These are phyloP conservation scores for Platyscapa corneri DNA, from an alignment of 1,140 invertebrate genomes.

Conservation along the genomic window DNA sequence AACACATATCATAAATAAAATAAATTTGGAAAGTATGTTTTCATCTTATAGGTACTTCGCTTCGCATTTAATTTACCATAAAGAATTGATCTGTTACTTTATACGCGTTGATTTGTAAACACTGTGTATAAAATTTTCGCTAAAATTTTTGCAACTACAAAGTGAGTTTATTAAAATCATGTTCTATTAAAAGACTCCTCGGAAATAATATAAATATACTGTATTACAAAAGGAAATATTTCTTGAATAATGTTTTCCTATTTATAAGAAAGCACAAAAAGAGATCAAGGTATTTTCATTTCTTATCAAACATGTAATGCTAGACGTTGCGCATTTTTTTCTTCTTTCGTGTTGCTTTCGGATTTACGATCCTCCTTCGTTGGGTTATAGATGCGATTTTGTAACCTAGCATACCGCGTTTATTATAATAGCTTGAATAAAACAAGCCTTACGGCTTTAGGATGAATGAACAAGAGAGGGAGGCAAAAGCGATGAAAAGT, in stretches of 20 bases:
- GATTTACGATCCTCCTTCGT: background rate
- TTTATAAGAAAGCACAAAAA: background rate
- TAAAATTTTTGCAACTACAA: no score
- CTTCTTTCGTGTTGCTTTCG: background rate
- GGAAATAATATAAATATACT: no score
- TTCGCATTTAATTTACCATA: no score
- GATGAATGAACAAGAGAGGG: background rate
- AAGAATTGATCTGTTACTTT: no score
- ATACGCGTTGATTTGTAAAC: no score
- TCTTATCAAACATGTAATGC: background rate
- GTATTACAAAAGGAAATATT: background rate
- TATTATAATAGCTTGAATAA: constrained; percentile 24
- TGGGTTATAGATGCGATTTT: background rate
- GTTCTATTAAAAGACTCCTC: no score
- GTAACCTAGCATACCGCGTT: background rate
- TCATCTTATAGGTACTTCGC: no score
- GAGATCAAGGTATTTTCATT: background rate
- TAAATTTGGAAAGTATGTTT: no score
- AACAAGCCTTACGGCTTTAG: constrained; percentile 14
- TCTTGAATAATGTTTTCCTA: background rate
- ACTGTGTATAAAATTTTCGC: no score
- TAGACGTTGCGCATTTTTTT: constrained; percentile 18
- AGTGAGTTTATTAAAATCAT: no score
- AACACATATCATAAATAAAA: no score
- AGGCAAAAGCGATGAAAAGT: background rate